Percentiles rank a stretch among this genome's conserved stretches.
phyloP scores from a whole-genome alignment of 2,113 vertebrate genomes.

The Hemiscyllium ocellatum region DNA sequence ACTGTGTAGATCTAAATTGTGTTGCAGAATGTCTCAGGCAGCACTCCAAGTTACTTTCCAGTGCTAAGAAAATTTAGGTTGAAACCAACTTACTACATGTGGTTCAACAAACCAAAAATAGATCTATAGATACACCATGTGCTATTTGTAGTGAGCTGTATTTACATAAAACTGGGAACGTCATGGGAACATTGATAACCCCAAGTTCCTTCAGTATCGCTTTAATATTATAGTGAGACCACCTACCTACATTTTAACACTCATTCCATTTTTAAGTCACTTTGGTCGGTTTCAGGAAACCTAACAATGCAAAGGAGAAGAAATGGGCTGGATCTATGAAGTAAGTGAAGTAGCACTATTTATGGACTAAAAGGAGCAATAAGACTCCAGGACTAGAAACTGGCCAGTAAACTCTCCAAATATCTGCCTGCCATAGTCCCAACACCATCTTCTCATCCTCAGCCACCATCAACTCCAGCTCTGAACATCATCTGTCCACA shows the following conservation, averaged over 20 bases:
- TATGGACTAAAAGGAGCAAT: neutral
- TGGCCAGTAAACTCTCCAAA: neutral
- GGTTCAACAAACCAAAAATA: neutral
- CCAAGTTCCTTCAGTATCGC: neutral
- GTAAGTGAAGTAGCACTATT: neutral
- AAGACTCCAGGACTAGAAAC: neutral
- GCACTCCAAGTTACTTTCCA: neutral
- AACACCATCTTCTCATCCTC: neutral
- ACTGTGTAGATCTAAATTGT: neutral
- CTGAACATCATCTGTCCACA: neutral
- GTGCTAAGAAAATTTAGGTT: neutral
- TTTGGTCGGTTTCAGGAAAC: neutral
- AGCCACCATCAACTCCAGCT: neutral
- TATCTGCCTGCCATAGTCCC: neutral
- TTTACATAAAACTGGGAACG: neutral
- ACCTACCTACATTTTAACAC: neutral
- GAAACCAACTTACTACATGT: neutral
- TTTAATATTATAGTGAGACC: neutral
- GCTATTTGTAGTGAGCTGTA: neutral
- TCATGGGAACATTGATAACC: neutral
- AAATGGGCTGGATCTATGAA: neutral
- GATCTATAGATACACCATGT: neutral
- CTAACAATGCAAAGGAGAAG: neutral
- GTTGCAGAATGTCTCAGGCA: neutral
- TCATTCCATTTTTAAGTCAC: neutral